Base-by-base conservation (phyloP, 30 jellyfish, hydroid and myxozoan genomes). In the Rhopilema esculentum region DNA sequence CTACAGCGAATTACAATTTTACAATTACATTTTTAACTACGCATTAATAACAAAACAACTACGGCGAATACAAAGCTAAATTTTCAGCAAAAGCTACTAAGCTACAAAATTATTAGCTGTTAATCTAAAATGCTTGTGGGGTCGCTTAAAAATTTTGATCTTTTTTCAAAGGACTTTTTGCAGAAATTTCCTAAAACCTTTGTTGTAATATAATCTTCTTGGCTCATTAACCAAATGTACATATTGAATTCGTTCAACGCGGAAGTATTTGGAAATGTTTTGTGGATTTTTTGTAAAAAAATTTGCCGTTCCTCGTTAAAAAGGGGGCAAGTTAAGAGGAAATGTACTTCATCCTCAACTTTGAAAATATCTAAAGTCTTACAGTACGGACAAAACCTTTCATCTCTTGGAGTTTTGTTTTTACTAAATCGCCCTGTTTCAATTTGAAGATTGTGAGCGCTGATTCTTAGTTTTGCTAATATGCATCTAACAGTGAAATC, bases 391-490 rank as follows among this genome's bases (percentile, higher is more conserved):
- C 88, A 78, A 78, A 78, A 78, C 65, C 78, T 51, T 78, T 53
- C 80, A 63, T 78, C 88, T 78, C 88, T 78, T 53, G 80, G 88
- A 23, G 80, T 78, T 78, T 78, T 78, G 66, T 52, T 78, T 53
- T 78, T 64, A 78, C 78, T 53, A 48, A 53, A 78, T 16, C 88
- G 27, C 40, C 88, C 88, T 20, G 80, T 1, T 24, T 78, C 88
- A 78, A 78, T 78, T 62, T 78, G 86, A 22, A 75, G 73, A 48
- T 75, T 75, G 27, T 30, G 86, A 27, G 86, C 86, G 40, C 74
- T 75, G 70, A 75, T 19, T 22, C 86, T 75, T 15, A 75, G 86
- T 75, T 75, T 53, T 75, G 86, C 86, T 31, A 75, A 31, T 49
- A 48, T 12, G 73, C 73, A 1, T 75, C 86, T 53, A 75, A 53